Base-by-base conservation (phyloP, 1,140 invertebrate genomes). In the Achroia grisella region DNA sequence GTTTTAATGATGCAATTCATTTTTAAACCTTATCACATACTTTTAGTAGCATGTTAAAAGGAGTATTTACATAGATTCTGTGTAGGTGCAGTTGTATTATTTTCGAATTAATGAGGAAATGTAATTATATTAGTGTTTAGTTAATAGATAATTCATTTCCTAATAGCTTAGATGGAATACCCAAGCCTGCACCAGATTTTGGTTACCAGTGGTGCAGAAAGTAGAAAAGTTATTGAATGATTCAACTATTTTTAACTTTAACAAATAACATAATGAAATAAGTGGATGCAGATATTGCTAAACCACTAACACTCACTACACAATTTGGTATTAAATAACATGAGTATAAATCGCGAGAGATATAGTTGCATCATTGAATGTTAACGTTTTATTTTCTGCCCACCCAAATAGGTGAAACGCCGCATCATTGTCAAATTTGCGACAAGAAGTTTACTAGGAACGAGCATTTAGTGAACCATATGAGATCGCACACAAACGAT, bases 401-500 rank as follows among this genome's bases (percentile, higher is more conserved):
- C 70, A 70, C 71, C 49, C 49, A 59, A 64, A 53, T 81, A 61
- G 91, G 90, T 71, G 91, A 91, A 78, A 93, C 91, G 42, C 91
- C 91, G 44, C 91, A 92, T 76, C 90, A 91, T 79, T 93, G 91
- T 73, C 89, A 90, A 73, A 89, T 92, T 42, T 93, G 92, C 71
- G 91, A 91, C 51, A 93, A 93, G 87, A 93, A 93, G 66, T 93
- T 92, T 79, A 93, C 91, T 39, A 89, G 92, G 48, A 93, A 93
- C 77, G 92, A 93, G 74, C 91, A 93, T 85, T 87, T 93, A 62
- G 89, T 90, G 48, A 93, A 92, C 76, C 92, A 93, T 78, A 91
- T 93, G 90, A 87, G 91, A 43, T 92, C 92, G 31, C 93, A 93
- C 71, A 97, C 95, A 48, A 95, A 95, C 58, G 95, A 96, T 71